A percentile compares a stretch with the other conserved stretches of the same genome.
phyloP scores from a whole-genome alignment of 1,140 invertebrate species.

The Eubasilissa regina region DNA sequence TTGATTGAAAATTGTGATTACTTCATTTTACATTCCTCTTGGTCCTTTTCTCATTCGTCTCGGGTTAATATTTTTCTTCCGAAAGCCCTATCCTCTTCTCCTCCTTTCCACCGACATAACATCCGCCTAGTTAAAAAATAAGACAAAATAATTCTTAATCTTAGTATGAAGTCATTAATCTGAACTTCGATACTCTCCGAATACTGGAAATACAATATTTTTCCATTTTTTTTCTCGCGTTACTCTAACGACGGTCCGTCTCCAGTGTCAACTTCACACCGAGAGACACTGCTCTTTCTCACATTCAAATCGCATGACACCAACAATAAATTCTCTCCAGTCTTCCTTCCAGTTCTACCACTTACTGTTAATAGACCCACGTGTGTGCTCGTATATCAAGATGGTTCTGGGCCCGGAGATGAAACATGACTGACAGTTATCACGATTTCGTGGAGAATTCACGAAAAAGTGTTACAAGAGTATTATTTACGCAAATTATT shows the following conservation, averaged over 20 bases:
- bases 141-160: too few relatives aligned
- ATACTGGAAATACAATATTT: constrained; percentile 19
- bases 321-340: constrained; percentile 34
- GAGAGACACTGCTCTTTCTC: constrained; percentile 31
- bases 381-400: constrained; percentile 53
- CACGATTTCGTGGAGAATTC: constrained; percentile 21
- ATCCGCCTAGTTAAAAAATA: too few relatives aligned
- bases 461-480: constrained; percentile 11
- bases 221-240: background rate
- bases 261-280: constrained; percentile 21
- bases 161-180: background rate
- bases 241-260: background rate
- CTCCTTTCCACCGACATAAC: too few relatives aligned
- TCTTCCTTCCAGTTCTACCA: constrained; percentile 33
- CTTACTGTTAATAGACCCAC: constrained; percentile 53
- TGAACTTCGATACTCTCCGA: background rate
- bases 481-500: too few relatives aligned
- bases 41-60: too few relatives aligned
- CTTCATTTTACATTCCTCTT: too few relatives aligned
- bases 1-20: too few relatives aligned
- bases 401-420: constrained; percentile 4
- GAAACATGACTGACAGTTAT: constrained; percentile 40
- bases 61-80: too few relatives aligned
- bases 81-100: too few relatives aligned
- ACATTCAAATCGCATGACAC: constrained; percentile 40